A percentile compares a stretch with the other conserved stretches of the same genome.
These are phyloP conservation scores for Porites cylindrica DNA, from an alignment of 92 coral and sea anemone genomes.

Conservation along the genomic window DNA sequence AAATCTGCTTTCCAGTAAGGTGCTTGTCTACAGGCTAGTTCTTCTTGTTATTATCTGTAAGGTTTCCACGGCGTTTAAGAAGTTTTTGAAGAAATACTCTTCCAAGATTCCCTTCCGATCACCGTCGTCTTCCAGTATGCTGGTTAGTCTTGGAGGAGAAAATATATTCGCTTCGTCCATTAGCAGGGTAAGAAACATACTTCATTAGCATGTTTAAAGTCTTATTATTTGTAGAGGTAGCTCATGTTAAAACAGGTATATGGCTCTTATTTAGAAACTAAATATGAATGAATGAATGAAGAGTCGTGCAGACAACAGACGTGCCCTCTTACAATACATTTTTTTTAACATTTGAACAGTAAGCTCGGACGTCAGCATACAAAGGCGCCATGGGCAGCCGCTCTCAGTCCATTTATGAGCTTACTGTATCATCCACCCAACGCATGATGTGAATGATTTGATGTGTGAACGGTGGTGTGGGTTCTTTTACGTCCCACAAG, in stretches of 20 bases:
- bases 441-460: no score
- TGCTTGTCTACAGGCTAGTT: background rate
- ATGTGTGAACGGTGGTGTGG: no score
- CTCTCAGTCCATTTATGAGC: no score
- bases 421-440: no score
- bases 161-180: slow-evolving; percentile 74
- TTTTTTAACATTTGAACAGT: no score
- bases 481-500: no score
- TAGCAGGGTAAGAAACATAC: slow-evolving; percentile 61
- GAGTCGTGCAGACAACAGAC: no score
- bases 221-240: background rate
- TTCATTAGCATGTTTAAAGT: background rate
- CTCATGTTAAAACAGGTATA: background rate
- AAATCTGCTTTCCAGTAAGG: background rate
- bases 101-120: slow-evolving; percentile 32
- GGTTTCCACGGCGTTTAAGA: slow-evolving; percentile 64
- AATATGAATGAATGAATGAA: no score
- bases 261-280: background rate
- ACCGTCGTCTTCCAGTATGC: slow-evolving; percentile 12
- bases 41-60: slow-evolving; percentile 17
- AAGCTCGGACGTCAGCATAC: no score
- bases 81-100: slow-evolving; percentile 48
- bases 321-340: no score
- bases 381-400: no score
- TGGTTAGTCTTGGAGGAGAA: slow-evolving; percentile 47